phyloP scores from a whole-genome alignment of 2,797 vertebrate genomes.

The Bovichtus variegatus region DNA sequence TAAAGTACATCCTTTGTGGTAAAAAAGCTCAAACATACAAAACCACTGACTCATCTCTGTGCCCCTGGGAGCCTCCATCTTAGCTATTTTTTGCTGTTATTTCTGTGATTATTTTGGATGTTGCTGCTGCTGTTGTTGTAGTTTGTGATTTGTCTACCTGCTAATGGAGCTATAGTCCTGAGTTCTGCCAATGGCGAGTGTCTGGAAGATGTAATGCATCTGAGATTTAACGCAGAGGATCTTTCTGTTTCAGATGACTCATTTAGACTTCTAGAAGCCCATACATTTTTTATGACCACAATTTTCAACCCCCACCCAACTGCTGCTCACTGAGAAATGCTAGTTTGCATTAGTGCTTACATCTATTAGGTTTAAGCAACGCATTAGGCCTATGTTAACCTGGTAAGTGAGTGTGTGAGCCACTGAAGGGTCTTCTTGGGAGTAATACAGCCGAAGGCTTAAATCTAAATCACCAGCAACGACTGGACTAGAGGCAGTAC shows the following conservation, averaged over 20 bases:
- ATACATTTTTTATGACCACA: constrained; percentile 59
- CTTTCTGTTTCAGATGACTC: constrained; percentile 50
- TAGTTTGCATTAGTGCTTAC: constrained; percentile 33
- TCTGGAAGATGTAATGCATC: constrained; percentile 52
- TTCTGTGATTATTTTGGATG: constrained; percentile 10
- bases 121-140: constrained; percentile 9
- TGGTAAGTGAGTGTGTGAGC: constrained; percentile 2
- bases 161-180: constrained; percentile 66
- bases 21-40: constrained; percentile 1
- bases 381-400: constrained; percentile 32
- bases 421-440: background rate
- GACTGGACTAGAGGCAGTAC: background rate
- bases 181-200: constrained; percentile 27
- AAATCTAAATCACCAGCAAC: background rate
- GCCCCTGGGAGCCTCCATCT: background rate
- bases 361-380: constrained; percentile 17
- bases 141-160: constrained; percentile 37
- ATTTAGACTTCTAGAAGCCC: constrained; percentile 43
- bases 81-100: constrained; percentile 14
- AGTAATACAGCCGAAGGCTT: background rate
- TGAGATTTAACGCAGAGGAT: constrained; percentile 52
- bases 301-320: constrained; percentile 13
- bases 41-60: background rate
- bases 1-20: background rate
- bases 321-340: constrained; percentile 7